Evolutionary conservation across 2,888 invertebrate species (phyloP).

Genomic region (Archips crataeganus): DNA sequence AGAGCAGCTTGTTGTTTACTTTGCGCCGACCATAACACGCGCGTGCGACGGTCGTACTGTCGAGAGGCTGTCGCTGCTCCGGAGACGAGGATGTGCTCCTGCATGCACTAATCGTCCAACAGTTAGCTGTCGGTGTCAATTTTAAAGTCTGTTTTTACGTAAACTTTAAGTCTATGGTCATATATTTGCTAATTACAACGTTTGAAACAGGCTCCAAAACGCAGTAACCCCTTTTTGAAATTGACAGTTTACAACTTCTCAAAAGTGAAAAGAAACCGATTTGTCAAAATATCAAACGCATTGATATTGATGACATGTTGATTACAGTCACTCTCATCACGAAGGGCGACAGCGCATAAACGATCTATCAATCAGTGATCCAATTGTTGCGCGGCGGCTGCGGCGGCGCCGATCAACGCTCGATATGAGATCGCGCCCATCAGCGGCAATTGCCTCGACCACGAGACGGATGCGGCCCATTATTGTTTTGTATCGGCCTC

Average conservation of each 20-base stretch:
- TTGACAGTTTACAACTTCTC: background rate
- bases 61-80: background rate
- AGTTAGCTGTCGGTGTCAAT: no score
- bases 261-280: background rate
- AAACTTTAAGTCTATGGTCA: no score
- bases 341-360: constrained; percentile 23
- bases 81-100: background rate
- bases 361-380: constrained; percentile 24
- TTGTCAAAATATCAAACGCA: background rate
- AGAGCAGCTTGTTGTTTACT: constrained; percentile 11
- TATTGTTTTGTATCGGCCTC: constrained; percentile 11
- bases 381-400: constrained; percentile 17
- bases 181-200: no score
- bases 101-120: no score
- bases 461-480: constrained; percentile 3
- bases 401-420: constrained; percentile 9
- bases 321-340: constrained; percentile 22
- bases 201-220: no score
- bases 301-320: constrained; percentile 27
- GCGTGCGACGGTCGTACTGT: background rate
- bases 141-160: no score
- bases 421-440: background rate
- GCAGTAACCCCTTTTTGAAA: background rate
- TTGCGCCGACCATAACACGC: background rate
- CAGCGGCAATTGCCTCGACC: constrained; percentile 3